These are phyloP conservation scores for Temnothorax ravouxi DNA, from an alignment of 2,888 invertebrate species.

Conservation along the genomic window DNA sequence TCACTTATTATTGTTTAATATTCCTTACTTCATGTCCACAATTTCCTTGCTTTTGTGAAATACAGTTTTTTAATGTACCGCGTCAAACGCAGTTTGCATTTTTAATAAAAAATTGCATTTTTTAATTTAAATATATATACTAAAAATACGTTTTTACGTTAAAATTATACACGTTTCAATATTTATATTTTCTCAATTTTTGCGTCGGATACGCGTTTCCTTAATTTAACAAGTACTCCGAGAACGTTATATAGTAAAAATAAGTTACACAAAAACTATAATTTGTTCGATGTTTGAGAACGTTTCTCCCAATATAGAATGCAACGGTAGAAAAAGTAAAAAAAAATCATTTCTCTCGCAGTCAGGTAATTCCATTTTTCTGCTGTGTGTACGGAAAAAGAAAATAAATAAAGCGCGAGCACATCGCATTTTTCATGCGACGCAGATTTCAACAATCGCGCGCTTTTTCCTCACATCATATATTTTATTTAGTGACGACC, in stretches of 20 bases:
- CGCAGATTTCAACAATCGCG: constrained; percentile 38
- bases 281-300: constrained; percentile 23
- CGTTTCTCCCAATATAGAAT: not conserved
- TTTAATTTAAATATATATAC: not conserved
- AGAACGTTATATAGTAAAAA: not conserved
- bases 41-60: not conserved
- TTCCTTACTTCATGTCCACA: not conserved
- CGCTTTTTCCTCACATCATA: not conserved
- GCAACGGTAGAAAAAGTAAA: not conserved
- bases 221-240: not conserved
- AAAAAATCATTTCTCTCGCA: constrained; percentile 25
- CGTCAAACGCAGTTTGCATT: not conserved
- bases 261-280: constrained; percentile 13
- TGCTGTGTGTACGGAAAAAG: not conserved
- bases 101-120: not conserved
- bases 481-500: not conserved
- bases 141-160: not conserved
- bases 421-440: constrained; percentile 3
- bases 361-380: constrained; percentile 34
- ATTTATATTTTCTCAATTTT: not conserved
- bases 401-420: constrained; percentile 14
- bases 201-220: not conserved
- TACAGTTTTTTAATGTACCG: not conserved
- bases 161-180: not conserved
- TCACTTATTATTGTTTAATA: too few species aligned